These are phyloP conservation scores for Ageneiosus marmoratus DNA, from an alignment of 2,113 vertebrate genomes.

Conservation along the genomic window DNA sequence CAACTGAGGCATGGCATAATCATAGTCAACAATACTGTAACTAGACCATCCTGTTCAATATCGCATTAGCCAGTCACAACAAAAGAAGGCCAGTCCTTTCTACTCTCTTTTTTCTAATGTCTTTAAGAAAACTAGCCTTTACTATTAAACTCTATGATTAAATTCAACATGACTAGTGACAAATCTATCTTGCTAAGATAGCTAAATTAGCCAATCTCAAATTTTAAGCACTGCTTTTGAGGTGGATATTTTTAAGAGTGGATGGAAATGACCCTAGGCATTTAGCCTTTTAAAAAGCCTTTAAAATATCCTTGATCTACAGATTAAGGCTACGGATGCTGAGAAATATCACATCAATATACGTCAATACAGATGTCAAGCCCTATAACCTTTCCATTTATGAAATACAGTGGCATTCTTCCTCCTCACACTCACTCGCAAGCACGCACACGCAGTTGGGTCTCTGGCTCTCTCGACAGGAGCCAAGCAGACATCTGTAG, in stretches of 20 bases:
- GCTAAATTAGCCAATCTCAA: not conserved
- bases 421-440: slow-evolving; percentile 21
- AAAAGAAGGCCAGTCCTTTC: not conserved
- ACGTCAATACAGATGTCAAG: slow-evolving; percentile 12
- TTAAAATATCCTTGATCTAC: slow-evolving; percentile 21
- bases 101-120: not conserved
- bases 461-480: slow-evolving; percentile 30
- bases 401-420: slow-evolving; percentile 8
- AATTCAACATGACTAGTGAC: not conserved
- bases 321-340: slow-evolving; percentile 18
- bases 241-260: not conserved
- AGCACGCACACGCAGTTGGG: slow-evolving; percentile 17
- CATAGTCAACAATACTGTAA: not conserved
- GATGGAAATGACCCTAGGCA: not conserved
- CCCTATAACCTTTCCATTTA: slow-evolving; percentile 29
- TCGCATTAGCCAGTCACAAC: not conserved
- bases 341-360: slow-evolving; percentile 38
- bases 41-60: not conserved
- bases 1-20: not conserved
- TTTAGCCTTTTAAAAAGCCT: not conserved
- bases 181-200: not conserved
- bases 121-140: not conserved
- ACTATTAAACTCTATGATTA: not conserved
- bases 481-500: slow-evolving; percentile 44
- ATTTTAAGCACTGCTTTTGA: not conserved